Base-by-base conservation (phyloP, 2,113 vertebrate species). In the Climacteris rufus region DNA sequence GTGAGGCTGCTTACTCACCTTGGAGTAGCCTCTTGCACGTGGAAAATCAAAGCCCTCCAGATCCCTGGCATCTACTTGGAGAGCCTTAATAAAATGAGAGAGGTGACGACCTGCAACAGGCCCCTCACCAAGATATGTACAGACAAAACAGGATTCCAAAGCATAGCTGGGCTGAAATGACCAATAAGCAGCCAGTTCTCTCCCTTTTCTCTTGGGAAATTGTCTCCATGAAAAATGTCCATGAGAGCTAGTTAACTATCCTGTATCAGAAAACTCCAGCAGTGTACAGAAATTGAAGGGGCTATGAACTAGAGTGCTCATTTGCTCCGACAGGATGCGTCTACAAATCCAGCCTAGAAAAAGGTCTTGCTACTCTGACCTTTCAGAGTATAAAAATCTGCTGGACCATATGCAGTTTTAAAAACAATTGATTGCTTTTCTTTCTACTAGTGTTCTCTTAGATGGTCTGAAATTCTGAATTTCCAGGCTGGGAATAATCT, bases 61-160 rank as follows among this genome's bases (percentile, higher is more conserved):
- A 49, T 64, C 23, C 20, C 9, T 66, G 14, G 6, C 17, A 49
- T 18, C 16, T 72, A 12, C 44, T 37, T 64, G 44, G 20, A 70
- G 5, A 81, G 2, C 13, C 30, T 60, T 44, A 84, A 35, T 27
- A 44, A 71, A 70, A 82, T 23, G 21, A 33, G 33, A 76, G 6
- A 35, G 7, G 4, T 54, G 45, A 69, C 61, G 28, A 65, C 16
- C 17, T 82, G 37, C 61, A 75, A 68, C 5, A 66, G 0, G 3
- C 64, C 17, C 12, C 22, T 37, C 13, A 33, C 28, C 9, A 57
- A 33, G 35, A 16, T 0, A 0, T 9, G 8, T 60, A 31, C 15
- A 70, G 39, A n/a, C 64, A 65, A 81, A 87, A 9, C 44, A 69
- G 15, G 24, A 81, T 9, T 25, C 15, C 52, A 19, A 68, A 66